Percentiles rank a stretch among this genome's conserved stretches.
Evolutionary conservation across 2,113 vertebrate species (phyloP).

Genomic region (Empidonax alnorum): DNA sequence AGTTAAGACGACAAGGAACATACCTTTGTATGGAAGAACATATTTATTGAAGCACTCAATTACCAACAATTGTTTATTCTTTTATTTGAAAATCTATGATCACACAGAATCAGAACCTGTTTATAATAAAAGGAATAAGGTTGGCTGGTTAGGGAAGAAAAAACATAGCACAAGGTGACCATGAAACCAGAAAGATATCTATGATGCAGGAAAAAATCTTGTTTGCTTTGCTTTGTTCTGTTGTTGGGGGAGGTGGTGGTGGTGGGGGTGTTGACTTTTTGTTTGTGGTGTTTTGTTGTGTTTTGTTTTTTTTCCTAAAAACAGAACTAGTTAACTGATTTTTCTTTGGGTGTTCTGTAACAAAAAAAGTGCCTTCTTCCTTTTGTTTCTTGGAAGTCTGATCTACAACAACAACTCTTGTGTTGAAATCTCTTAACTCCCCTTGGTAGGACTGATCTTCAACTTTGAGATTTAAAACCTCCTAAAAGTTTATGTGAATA

Average conservation of each 20-base stretch:
- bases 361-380: neutral
- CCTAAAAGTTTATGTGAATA: neutral
- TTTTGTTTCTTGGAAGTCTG: neutral
- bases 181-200: neutral
- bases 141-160: neutral
- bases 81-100: neutral
- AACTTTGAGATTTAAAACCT: neutral
- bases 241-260: too few species aligned
- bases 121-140: neutral
- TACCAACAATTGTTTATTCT: neutral
- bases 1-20: neutral
- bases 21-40: neutral
- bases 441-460: neutral
- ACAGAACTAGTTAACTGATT: neutral
- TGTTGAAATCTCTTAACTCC: neutral
- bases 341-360: neutral
- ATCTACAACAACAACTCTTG: neutral
- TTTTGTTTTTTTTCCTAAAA: neutral
- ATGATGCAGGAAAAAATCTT: neutral
- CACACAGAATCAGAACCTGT: neutral
- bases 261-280: neutral
- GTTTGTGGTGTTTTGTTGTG: neutral
- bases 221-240: neutral
- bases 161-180: neutral
- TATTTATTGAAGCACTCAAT: neutral